Base-by-base conservation (phyloP, 2,888 invertebrate genomes). In the Helobdella robusta region DNA sequence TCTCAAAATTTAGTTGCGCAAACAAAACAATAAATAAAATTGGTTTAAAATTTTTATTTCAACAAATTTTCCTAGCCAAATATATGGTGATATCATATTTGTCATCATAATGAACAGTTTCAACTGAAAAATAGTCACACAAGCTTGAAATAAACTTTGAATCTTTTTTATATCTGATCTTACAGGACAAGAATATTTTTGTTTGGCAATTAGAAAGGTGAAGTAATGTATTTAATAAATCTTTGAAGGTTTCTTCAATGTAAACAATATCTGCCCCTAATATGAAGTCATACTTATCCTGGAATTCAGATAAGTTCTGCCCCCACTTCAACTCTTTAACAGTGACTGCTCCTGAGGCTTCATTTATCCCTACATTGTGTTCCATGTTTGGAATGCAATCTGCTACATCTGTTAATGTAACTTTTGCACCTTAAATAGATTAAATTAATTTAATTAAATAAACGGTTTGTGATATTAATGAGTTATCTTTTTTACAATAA, bases 231-330 rank as follows among this genome's bases (percentile, higher is more conserved):
- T 52, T 20, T 18, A 66, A 28, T 23, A 79, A 70, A 59, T 74
- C 74, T 4, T 73, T 69, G 70, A 78, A 78, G 11, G 75, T 73
- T 18, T 77, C 76, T 69, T 77, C 75, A 23, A 78, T 75, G 67
- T 79, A 78, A 28, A 79, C 74, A 23, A 79, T 74, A 68, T 79
- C 79, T 25, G 79, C 77, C 18, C 78, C 78, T 15, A 79, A 65
- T 34, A 79, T 73, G 20, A 78, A 62, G 65, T 78, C 77, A 71
- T 70, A 75, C 11, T 66, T 67, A 25, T 64, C 32, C 0, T 63
- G 25, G 62, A 67, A 72, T 2, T 62, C 64, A 4, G 70, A 64
- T 8, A 72, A 58, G 60, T 74, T 70, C 46, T 72, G 67, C 4
- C 74, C 74, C 78, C 78, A 78, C 64, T 76, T 75, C 6, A 78